Base-by-base conservation (phyloP, 1,140 invertebrate genomes). In the Bombus vancouverensis region DNA sequence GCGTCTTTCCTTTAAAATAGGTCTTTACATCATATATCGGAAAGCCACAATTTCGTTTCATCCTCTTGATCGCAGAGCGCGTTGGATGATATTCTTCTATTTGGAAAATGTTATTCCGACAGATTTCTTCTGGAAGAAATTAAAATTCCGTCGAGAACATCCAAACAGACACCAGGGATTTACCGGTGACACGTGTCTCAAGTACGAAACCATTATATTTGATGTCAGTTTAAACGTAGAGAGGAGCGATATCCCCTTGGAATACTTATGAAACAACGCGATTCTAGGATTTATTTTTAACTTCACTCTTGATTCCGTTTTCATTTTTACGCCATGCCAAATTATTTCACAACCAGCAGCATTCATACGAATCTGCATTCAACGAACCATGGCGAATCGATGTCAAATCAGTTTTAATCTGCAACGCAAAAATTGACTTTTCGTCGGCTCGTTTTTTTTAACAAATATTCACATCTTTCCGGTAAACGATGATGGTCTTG, bases 201-300 rank as follows among this genome's bases (percentile, higher is more conserved):
- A 42, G 70, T n/a, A 72, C 37, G 70, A 72, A 72, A 72, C 68
- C 86, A 91, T 92, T 90, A 87, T 62, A 83, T 75, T 82, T 89
- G 87, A 91, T 42, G 70, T n/a, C 39, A 42, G 70, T 72, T 72
- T 72, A 72, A 72, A 42, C 70, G 70, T 42, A 15, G 37, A 88
- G 81, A 86, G 83, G 85, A 57, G 86, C 79, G 87, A 25, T 32
- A 65, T 10, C 68, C 77, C 47, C 34, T 85, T 78, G 88, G 88
- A 92, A 91, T 91, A 89, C 83, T 92, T 89, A 88, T 88, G 84
- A 87, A 91, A 81, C 81, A 15, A 32, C 28, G 0, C 3, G 68
- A 75, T 39, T 59, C 28, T 37, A 53, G 37, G 70, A 42, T 42
- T 42, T 42, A 62, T 68, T 9, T 68, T 37, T 34, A 34, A 8